These are phyloP conservation scores for Dryococelus australis DNA, from an alignment of 2,888 invertebrate genomes.

Conservation along the genomic window DNA sequence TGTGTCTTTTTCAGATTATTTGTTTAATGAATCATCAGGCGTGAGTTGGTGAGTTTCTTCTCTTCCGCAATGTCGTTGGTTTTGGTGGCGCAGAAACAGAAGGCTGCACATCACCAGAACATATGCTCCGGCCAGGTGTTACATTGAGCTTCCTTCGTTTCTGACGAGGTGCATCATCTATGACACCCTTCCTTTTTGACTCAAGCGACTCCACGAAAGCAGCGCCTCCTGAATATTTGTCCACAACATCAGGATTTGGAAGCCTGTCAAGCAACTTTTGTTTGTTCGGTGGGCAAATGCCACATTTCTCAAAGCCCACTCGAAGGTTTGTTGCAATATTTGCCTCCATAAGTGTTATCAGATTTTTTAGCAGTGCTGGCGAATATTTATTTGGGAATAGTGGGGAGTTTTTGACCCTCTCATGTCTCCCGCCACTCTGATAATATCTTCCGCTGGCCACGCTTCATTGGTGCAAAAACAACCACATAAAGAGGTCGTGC, in stretches of 20 bases:
- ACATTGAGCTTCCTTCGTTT: not conserved
- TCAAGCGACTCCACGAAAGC: not conserved
- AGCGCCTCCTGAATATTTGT: not conserved
- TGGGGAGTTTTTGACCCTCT: not conserved
- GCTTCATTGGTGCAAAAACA: not conserved
- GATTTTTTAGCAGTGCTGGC: not conserved
- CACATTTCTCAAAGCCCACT: conserved; percentile 2
- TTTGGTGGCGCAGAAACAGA: not conserved
- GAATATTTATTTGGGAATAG: not conserved
- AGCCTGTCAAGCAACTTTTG: not conserved
- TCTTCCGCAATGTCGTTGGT: not conserved
- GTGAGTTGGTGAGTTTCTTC: not conserved
- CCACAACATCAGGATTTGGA: not conserved
- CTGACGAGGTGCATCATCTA: not conserved
- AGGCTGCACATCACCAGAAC: not conserved
- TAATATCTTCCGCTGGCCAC: not conserved
- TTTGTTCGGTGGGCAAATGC: not conserved
- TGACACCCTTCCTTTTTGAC: not conserved
- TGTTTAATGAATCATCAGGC: not conserved
- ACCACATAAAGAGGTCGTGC: conserved; percentile 30
- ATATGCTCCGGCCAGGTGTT: not conserved
- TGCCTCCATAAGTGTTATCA: not conserved
- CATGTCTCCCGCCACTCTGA: not conserved
- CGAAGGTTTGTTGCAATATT: not conserved
- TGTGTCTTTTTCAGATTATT: not conserved